Conservation (phyloP, 2,888 invertebrate species). For the Luperina testacea region DNA sequence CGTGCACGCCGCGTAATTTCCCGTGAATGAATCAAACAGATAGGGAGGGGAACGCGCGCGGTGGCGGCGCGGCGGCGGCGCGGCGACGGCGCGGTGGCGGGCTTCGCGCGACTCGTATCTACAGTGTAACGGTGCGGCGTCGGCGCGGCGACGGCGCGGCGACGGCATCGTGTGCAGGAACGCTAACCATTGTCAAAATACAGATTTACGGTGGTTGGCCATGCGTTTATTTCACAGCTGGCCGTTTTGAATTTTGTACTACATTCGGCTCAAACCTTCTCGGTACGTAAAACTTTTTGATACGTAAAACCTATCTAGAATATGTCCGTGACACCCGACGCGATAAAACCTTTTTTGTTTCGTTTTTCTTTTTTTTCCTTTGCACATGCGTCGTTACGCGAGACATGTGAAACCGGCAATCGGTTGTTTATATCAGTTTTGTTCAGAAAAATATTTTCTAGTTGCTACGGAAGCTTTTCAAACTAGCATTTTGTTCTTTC, state of each 20-base stretch:
- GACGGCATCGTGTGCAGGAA: too few species aligned
- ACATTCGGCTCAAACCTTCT: constrained; percentile 38
- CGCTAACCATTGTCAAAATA: constrained; percentile 54
- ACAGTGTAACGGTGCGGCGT: too few species aligned
- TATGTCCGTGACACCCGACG: constrained; percentile 52
- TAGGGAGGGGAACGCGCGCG: too few species aligned
- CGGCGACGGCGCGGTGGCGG: too few species aligned
- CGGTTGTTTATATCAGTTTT: constrained; percentile 39
- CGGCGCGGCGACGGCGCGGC: too few species aligned
- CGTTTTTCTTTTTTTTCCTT: constrained; percentile 27
- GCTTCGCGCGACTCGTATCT: too few species aligned
- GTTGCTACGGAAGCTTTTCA: constrained; percentile 34
- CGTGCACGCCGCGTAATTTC: too few species aligned
- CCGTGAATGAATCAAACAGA: too few species aligned
- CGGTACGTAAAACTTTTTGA: constrained; percentile 39
- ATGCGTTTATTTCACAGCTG: constrained; percentile 51
- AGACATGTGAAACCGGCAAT: constrained; percentile 47
- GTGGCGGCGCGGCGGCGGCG: too few species aligned
- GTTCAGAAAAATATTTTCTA: constrained; percentile 38
- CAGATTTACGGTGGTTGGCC: constrained; percentile 25
- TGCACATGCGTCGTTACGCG: constrained; percentile 39
- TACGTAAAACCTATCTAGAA: constrained; percentile 41
- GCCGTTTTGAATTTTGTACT: constrained; percentile 36
- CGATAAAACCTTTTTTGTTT: constrained; percentile 53
- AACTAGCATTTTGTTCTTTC: constrained; percentile 20